Base-by-base conservation (phyloP, 2,888 invertebrate species). In the Tiliacea aurago region DNA sequence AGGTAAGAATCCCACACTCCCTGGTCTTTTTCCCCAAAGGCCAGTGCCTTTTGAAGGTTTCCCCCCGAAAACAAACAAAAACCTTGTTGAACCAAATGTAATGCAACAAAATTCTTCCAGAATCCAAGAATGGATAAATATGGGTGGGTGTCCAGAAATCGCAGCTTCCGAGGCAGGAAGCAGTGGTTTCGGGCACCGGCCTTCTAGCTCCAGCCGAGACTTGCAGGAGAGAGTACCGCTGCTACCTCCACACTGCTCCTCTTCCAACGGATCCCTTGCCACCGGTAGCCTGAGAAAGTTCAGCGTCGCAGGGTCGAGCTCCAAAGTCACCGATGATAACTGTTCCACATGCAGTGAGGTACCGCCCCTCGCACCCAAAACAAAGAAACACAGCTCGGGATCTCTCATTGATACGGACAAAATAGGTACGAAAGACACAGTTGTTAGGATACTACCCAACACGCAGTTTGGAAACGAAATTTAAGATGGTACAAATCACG, bases 361-460 rank as follows among this genome's bases (percentile, higher is more conserved):
- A 15, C 95, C 96, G 2, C 94, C 95, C 0, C 89, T 95, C 15
- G 94, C 91, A 2, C 96, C 95, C 5, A 94, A 95, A 80, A 89
- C 93, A 2, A 96, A 96, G 76, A 96, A 96, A 88, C 94, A 93
- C 64, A 96, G 96, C 80, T 94, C 95, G 2, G 95, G 94, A 15
- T 96, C 96, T 0, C 93, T 96, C 15, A 93, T 96, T 62, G 96
- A 96, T 56, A 90, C 93, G 0, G 96, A 96, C 33, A 94, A 92
- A 87, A 77, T 92, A 53, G 92, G 94, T 51, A 94, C 94, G n/a
- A 93, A 89, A 78, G 96, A 96, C 23, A 96, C 96, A 0, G 91
- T 96, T 13, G 93, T 96, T 65, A 92, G 96, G 85, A 95, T 96
- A 93, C 94, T 96, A 92, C 95, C 94, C 2, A 94, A 94, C 84